These are phyloP conservation scores for Syngnathus floridae DNA, from an alignment of 2,113 vertebrate genomes.

Conservation along the genomic window DNA sequence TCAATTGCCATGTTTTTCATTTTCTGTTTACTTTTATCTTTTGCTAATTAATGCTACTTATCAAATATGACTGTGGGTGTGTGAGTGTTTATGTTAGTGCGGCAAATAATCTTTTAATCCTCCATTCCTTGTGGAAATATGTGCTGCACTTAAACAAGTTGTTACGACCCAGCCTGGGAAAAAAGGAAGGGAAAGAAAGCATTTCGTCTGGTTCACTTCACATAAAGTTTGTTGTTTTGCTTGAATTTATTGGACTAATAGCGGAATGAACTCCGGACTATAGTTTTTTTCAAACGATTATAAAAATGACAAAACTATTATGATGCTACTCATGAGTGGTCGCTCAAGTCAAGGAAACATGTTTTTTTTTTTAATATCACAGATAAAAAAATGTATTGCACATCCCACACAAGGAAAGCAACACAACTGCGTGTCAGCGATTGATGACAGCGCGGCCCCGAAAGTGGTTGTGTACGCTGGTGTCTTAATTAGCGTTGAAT, in stretches of 20 bases:
- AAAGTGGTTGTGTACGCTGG: slow-evolving; percentile 39
- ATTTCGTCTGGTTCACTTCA: background rate
- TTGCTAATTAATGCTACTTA: slow-evolving; percentile 11
- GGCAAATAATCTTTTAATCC: slow-evolving; percentile 13
- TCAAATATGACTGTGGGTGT: slow-evolving; percentile 3
- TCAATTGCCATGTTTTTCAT: slow-evolving; percentile 8
- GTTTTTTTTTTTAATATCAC: background rate
- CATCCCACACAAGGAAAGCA: background rate
- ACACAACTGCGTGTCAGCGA: slow-evolving; percentile 14
- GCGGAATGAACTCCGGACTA: background rate
- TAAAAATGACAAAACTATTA: too few relatives aligned
- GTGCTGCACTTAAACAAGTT: slow-evolving; percentile 3
- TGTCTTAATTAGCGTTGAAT: slow-evolving; percentile 65
- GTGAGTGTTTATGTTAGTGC: background rate
- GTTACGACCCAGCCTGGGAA: background rate
- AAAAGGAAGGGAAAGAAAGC: background rate
- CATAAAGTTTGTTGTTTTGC: background rate
- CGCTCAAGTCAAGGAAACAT: background rate
- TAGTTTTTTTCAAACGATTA: too few relatives aligned
- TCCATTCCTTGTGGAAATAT: slow-evolving; percentile 7
- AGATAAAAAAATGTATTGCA: background rate
- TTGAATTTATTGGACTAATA: background rate
- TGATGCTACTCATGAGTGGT: background rate
- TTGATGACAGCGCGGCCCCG: slow-evolving; percentile 42
- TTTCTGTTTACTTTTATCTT: slow-evolving; percentile 13